Evolutionary conservation across 2,888 invertebrate species (phyloP), one percentile per base, ranked within the genome.

Genomic region (Yponomeuta evonymella): DNA sequence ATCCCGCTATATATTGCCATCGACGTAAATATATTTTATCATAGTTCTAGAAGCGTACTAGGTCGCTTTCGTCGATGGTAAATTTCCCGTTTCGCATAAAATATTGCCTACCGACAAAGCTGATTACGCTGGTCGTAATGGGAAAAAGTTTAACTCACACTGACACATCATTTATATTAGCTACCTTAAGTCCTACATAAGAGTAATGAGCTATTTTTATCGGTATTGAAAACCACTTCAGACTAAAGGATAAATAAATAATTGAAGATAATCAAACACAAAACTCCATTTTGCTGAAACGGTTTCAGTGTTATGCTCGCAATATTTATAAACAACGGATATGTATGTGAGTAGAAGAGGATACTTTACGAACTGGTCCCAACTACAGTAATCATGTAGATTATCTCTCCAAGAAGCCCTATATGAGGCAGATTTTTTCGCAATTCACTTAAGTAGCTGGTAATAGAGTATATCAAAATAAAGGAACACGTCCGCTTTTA

Each of bases 391-490:
- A 80, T 69, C 78, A 83, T 81, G 77, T 79, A 81, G 77, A 79
- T 81, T 81, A 81, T 79, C 79, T 77, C 73, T 77, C 74, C 77
- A 76, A 76, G 75, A 74, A 73, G 78, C 79, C 75, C 78, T 66
- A 76, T 73, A 73, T 73, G 73, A 75, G 73, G 48, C 72, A 73
- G 71, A 73, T 75, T 71, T 74, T 74, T 77, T 77, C 76, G 74
- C 77, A 76, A 79, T 79, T 74, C 80, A 76, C 79, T 79, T 78
- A 79, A 79, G 78, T 81, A 75, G 73, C 74, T 72, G 74, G 78
- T 78, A 81, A 77, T 82, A 82, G 81, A 79, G 78, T 75, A 76
- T 76, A 76, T 75, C 75, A 78, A 79, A 71, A 80, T 79, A 77
- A 80, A 79, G 79, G 75, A 76, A 77, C 75, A 75, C 75, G 75